Percentiles rank a stretch among this genome's conserved stretches.
These are phyloP conservation scores for Perithous albicinctus DNA, from an alignment of 2,888 invertebrate species.

Conservation along the genomic window DNA sequence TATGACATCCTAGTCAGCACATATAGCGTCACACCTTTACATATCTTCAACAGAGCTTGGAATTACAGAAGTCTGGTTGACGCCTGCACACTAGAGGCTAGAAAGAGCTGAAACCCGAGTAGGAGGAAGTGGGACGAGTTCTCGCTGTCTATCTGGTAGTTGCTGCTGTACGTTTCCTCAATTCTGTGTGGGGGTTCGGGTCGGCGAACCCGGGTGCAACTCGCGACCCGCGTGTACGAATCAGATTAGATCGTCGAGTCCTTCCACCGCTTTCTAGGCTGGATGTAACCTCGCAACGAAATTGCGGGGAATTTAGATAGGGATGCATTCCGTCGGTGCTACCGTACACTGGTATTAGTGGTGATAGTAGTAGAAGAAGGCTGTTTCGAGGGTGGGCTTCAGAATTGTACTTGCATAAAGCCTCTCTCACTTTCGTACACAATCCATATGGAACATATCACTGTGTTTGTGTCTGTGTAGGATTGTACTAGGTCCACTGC, in stretches of 20 bases:
- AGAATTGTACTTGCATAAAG: constrained; percentile 24
- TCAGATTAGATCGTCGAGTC: constrained; percentile 77
- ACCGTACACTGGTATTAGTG: constrained; percentile 46
- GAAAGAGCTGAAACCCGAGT: constrained; percentile 20
- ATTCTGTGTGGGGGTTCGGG: constrained; percentile 63
- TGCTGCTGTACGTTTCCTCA: constrained; percentile 56
- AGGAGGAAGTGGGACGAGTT: constrained; percentile 34
- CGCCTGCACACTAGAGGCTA: constrained; percentile 2
- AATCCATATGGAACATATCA: constrained; percentile 22
- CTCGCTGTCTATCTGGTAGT: constrained; percentile 39
- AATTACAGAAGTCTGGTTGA: constrained; percentile 32
- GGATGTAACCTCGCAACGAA: constrained; percentile 70
- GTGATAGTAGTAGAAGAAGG: constrained; percentile 14
- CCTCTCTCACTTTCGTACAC: not conserved
- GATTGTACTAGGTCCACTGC: not conserved
- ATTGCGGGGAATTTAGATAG: constrained; percentile 70
- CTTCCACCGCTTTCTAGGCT: constrained; percentile 47
- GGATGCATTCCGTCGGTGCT: constrained; percentile 53
- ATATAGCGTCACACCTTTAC: not conserved
- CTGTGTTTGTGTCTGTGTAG: constrained; percentile 18
- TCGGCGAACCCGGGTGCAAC: constrained; percentile 71
- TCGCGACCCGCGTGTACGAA: constrained; percentile 73
- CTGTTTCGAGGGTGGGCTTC: constrained; percentile 21
- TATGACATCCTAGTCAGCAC: not conserved
- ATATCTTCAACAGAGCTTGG: constrained; percentile 22